Base-by-base conservation (phyloP, 2,113 vertebrate species). In the Oryzias celebensis region DNA sequence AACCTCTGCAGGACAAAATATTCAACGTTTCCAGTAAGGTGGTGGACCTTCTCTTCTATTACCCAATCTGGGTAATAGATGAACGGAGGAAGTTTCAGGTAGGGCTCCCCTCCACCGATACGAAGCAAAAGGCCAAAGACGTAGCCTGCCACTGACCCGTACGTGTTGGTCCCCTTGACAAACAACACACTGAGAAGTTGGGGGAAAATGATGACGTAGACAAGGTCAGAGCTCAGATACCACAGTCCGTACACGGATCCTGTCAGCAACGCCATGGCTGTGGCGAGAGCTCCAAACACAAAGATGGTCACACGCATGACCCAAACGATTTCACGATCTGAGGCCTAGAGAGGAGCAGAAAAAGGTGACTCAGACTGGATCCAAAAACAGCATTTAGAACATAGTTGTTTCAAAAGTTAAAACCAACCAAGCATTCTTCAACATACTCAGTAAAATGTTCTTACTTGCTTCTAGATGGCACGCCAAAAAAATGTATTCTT, bases 151-250 rank as follows among this genome's bases (percentile, higher is more conserved):
- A 95, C 91, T 1, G 97, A 96, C 62, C 97, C 97, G 0, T 99
- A 99, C 0, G 97, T 98, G 69, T 99, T 99, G 24, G 96, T 98
- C 64, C 94, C 94, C 82, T 96, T 98, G 75, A 99, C 63, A n/a
- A 99, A 99, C 0, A 98, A 85, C 61, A 98, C 97, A 43, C 95
- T 96, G 23, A 99, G 86, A 3, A 99, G 93, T 74, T 99, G 97
- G 1, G 97, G 97, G 80, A 99, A 99, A 87, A 99, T 97, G 88
- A 99, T 95, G 87, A 98, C 96, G 71, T 99, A 99, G 44, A 98
- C 94, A 2, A 99, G 91, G 81, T 99, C 97, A 4, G 96, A 99
- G 84, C 96, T 99, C 72, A 99, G 93, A 89, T 97, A 99, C 97
- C 97, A 99, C 63, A 99, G 92, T 52, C 97, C 97, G 0, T 98